Base-by-base conservation (phyloP, 2,113 vertebrate species). In the Bagarius yarrelli region DNA sequence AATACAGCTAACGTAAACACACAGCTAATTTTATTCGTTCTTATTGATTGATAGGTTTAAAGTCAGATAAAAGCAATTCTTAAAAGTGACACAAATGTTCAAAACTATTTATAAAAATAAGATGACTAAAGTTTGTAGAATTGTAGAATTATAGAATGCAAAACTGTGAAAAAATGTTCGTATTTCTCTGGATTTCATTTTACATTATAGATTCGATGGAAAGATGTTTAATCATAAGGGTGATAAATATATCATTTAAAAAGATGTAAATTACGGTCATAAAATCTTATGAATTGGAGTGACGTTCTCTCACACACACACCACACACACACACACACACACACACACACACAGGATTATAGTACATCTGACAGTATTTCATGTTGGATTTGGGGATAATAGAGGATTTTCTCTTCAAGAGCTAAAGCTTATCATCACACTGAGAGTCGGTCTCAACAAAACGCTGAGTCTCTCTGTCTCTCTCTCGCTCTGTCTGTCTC, bases 341-440 rank as follows among this genome's bases (percentile, higher is more conserved):
- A 52, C 14, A 71, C 69, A 30, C 25, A 71, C 44, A 50, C 8
- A 4, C 34, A 71, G 47, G 69, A 12, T 52, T 71, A 30, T 52
- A 71, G 73, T 89, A 90, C 90, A 93, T 92, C 89, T 91, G 90
- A 93, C 89, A 92, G 88, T 91, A 89, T 91, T 93, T 93, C 91
- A 89, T 92, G 91, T 91, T 61, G 91, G 92, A 93, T 93, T 91
- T 91, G 87, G 85, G 89, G 91, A 92, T 93, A 91, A 92, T 89
- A 82, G 85, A 88, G 91, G 92, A 92, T 93, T 92, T 84, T 90
- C 84, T 76, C 83, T 85, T 89, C 88, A 90, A 90, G 89, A 89
- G 89, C 78, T 11, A 83, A 40, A 92, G 92, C 91, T 93, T 92
- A 93, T 87, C 81, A 82, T 83, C 87, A 73, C 72, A 72, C n/a